Base-by-base conservation (phyloP, 1,140 invertebrate species). In the Bilobella aurantiaca region DNA sequence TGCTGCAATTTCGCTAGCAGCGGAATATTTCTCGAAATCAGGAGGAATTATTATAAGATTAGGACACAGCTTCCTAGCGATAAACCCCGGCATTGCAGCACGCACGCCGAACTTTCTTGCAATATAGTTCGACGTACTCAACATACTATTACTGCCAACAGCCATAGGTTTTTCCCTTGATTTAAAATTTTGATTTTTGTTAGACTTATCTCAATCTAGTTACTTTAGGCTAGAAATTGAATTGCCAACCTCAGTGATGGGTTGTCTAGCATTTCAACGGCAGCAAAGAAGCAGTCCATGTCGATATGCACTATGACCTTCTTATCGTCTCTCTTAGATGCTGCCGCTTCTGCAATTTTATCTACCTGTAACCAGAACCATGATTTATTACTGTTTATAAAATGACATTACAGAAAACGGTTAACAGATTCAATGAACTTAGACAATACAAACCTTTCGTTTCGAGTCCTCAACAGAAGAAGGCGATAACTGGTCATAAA, bases 11-110 rank as follows among this genome's bases (percentile, higher is more conserved):
- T 77, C 70, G 71, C 82, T 84, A 1, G 80, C 80, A 49, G 74
- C 69, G 1, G 69, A 74, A 70, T 87, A 87, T 73, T 85, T 85
- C 5, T 77, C 68, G 72, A 82, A 84, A 74, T 85, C 81, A 2
- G 73, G 67, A 0, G 79, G 78, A 14, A 87, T 80, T 64, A 87
- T 80, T 0, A 80, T 74, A 2, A 87, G 75, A 32, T 83, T 69
- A 1, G 85, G 84, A 73, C 85, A 87, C 2, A 87, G 75, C 73
- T 86, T 85, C 58, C 78, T 80, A 0, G 76, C 86, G 69, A 87
- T 86, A 73, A 87, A 87, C 2, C 85, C 85, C n/a, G 86, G 84
- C 85, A 87, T 86, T 14, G 79, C 85, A 49, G 86, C 84, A 59
- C 86, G 74, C 1, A 87, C 84, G 47, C 85, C 85, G 78, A 76